Evolutionary conservation across 64 coral and sea anemone species (phyloP), one percentile per base, ranked within the genome.

Genomic region (Orbicella faveolata): DNA sequence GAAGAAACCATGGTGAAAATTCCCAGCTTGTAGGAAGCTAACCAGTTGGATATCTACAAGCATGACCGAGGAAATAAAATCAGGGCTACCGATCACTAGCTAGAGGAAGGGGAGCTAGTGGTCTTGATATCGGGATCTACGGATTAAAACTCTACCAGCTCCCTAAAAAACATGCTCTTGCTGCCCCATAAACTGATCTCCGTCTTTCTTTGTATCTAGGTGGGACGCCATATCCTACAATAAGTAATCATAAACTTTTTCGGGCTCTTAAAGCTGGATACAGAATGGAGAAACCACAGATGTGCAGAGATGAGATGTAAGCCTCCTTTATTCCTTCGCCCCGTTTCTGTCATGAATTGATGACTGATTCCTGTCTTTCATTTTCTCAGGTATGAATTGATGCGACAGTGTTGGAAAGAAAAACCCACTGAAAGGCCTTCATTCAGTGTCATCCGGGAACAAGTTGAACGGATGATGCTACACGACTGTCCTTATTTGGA

Each of bases 241-340:
- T 91, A 10, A 83, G 35, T 21, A 91, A 91, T 57, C 25, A 54
- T 11, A 34, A 61, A 74, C 33, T 91, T 14, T 13, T 76, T 4
- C 18, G 75, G 23, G 52, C 20, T 9, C 17, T 91, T 17, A 91
- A 70, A 25, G 61, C 25, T 15, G 89, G 89, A 63, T 84, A 91
- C 73, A 35, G 89, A 74, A 83, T 91, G 89, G 80, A 84, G 6
- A 91, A 76, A 52, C 89, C 89, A 9, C 48, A 75, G 19, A 36
- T 91, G 2, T 91, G 89, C 36, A 21, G 30, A 1, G 89, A 91
- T 66, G 80, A 91, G 41, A 52, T 84, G 89, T 91, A 83, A 91
- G 89, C 25, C 20, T 76, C 10, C 2, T 76, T 44, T 76, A 30
- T 48, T 14, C 15, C 9, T 37, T 44, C 44, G 4, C 13, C 18